These are phyloP conservation scores for Helobdella robusta DNA, from an alignment of 2,888 invertebrate genomes.

Conservation along the genomic window DNA sequence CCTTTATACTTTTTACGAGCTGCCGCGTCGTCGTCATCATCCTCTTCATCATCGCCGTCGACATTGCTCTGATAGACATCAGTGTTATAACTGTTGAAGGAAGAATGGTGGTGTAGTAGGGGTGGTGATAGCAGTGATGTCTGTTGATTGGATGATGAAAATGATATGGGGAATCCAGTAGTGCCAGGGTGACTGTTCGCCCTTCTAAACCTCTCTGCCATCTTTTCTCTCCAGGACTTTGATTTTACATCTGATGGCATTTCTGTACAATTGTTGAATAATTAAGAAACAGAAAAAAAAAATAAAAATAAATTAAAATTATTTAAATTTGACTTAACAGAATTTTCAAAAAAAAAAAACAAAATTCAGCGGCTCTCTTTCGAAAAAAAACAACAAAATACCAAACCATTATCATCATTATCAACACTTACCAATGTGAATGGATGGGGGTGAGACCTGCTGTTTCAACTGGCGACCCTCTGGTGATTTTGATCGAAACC, in stretches of 20 bases:
- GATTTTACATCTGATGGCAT: slow-evolving; percentile 39
- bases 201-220: slow-evolving; percentile 55
- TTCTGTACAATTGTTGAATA: not conserved
- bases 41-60: too few species aligned
- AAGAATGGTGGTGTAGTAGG: too few species aligned
- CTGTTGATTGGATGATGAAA: not conserved
- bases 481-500: slow-evolving; percentile 15
- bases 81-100: too few species aligned
- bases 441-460: not conserved
- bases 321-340: not conserved
- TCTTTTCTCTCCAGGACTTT: slow-evolving; percentile 82
- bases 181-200: slow-evolving; percentile 47
- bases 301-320: not conserved
- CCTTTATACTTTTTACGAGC: slow-evolving; percentile 12
- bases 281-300: not conserved
- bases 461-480: not conserved
- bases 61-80: not conserved
- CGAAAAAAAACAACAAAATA: not conserved
- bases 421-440: too few species aligned
- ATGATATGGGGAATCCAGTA: not conserved
- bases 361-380: not conserved
- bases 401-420: not conserved
- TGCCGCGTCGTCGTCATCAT: slow-evolving; percentile 1
- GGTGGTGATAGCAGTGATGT: not conserved
- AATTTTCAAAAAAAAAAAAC: not conserved